Conservation (phyloP, 1,140 invertebrate genomes). For the Halesus radiatus region DNA sequence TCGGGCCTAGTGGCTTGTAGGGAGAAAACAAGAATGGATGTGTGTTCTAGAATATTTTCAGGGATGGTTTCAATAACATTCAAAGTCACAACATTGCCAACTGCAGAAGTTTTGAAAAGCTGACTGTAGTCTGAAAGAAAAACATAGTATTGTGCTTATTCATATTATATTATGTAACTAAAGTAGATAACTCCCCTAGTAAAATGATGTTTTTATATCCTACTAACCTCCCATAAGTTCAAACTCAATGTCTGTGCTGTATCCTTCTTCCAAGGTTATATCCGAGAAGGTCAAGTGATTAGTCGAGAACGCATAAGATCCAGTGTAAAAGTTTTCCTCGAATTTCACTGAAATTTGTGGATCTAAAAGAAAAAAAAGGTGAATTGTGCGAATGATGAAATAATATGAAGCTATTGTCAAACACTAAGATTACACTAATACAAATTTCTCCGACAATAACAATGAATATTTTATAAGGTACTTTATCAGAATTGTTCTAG, state of each 20-base stretch:
- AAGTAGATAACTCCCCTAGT: not conserved
- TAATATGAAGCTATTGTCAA: no score
- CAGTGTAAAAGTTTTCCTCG: slow-evolving; percentile 34
- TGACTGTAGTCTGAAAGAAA: slow-evolving; percentile 28
- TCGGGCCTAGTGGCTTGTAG: slow-evolving; percentile 11
- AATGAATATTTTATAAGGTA: no score
- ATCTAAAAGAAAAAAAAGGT: not conserved
- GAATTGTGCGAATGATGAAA: not conserved
- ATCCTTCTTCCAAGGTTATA: slow-evolving; percentile 42
- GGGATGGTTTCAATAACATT: not conserved
- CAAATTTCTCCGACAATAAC: no score
- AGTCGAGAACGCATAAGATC: slow-evolving; percentile 33
- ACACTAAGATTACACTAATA: no score
- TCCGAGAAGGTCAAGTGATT: not conserved
- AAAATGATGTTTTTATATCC: not conserved
- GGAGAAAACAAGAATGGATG: slow-evolving; percentile 7
- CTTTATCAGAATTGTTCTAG: no score
- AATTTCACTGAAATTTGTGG: not conserved
- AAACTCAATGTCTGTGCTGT: slow-evolving; percentile 35
- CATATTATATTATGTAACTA: not conserved
- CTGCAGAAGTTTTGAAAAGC: not conserved
- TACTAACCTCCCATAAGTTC: slow-evolving; percentile 36
- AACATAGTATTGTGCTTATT: not conserved
- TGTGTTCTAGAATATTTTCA: slow-evolving; percentile 26
- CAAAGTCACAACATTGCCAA: not conserved